These are phyloP conservation scores for Hippocampus guttulatus DNA, from an alignment of 2,113 vertebrate species.

Conservation along the genomic window DNA sequence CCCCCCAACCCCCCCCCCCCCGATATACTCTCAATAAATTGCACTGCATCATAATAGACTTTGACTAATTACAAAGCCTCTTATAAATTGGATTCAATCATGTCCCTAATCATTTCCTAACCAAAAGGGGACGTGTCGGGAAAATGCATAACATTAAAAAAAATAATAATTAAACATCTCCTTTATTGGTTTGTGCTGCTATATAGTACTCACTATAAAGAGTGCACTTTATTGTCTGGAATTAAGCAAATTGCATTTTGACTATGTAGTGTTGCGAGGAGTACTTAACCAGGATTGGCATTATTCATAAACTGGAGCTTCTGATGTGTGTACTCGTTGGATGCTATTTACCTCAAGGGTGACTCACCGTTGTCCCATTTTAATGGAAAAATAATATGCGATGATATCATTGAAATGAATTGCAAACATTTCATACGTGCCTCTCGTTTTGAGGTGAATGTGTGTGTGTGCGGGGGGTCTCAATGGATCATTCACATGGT, in stretches of 20 bases:
- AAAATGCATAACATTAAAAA: neutral
- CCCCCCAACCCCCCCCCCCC: too few species aligned
- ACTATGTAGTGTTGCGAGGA: slow-evolving; percentile 57
- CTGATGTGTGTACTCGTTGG: slow-evolving; percentile 54
- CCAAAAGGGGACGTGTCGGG: too few species aligned
- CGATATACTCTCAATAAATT: too few species aligned
- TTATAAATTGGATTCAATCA: neutral
- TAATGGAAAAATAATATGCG: slow-evolving; percentile 2
- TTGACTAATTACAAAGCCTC: too few species aligned
- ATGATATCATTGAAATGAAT: neutral
- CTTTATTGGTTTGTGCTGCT: neutral
- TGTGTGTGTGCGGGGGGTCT: too few species aligned
- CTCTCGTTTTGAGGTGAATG: neutral
- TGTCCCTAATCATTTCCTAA: neutral
- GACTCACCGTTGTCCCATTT: slow-evolving; percentile 2
- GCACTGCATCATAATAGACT: too few species aligned
- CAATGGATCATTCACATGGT: too few species aligned
- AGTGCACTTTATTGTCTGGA: slow-evolving; percentile 22
- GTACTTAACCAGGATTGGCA: slow-evolving; percentile 50
- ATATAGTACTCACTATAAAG: neutral
- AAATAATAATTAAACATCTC: neutral
- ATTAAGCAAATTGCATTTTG: slow-evolving; percentile 44
- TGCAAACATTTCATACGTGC: neutral
- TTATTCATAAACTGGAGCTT: slow-evolving; percentile 46
- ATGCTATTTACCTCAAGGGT: slow-evolving; percentile 40